phyloP scores from a whole-genome alignment of 2,888 invertebrate species.

The Drosophila quinaria region DNA sequence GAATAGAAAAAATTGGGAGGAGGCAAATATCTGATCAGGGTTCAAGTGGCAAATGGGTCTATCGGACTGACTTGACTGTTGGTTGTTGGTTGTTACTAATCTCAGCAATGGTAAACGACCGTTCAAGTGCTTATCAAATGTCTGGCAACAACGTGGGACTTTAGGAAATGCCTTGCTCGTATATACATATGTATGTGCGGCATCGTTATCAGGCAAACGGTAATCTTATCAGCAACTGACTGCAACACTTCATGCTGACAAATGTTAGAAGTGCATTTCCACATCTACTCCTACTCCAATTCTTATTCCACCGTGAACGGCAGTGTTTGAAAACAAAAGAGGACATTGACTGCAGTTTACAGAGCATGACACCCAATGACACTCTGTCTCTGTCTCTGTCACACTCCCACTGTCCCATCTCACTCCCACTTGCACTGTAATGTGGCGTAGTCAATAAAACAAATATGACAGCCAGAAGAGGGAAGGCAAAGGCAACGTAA shows the following conservation, averaged over 20 bases:
- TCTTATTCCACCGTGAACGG: neutral
- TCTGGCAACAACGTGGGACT: constrained; percentile 36
- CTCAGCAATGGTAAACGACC: constrained; percentile 56
- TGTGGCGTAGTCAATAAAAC: constrained; percentile 72
- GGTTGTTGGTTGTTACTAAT: constrained; percentile 32
- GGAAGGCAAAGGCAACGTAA: constrained; percentile 45
- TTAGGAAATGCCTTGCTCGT: constrained; percentile 47
- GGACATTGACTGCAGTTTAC: constrained; percentile 75
- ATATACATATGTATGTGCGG: neutral
- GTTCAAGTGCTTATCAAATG: constrained; percentile 66
- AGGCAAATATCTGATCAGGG: constrained; percentile 13
- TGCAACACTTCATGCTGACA: constrained; percentile 69
- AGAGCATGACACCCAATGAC: constrained; percentile 49
- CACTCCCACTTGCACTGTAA: constrained; percentile 13
- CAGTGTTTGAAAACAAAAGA: constrained; percentile 63
- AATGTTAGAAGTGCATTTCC: constrained; percentile 64
- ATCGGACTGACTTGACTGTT: constrained; percentile 11
- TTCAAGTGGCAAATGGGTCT: constrained; percentile 45
- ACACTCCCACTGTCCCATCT: neutral
- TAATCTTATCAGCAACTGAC: constrained; percentile 63
- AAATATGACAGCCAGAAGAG: constrained; percentile 64
- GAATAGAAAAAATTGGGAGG: neutral
- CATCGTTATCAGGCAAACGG: constrained; percentile 52
- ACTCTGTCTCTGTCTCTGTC: neutral
- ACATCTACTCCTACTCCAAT: neutral